Base-by-base conservation (phyloP, 2,113 vertebrate genomes). In the Rhinoderma darwinii region DNA sequence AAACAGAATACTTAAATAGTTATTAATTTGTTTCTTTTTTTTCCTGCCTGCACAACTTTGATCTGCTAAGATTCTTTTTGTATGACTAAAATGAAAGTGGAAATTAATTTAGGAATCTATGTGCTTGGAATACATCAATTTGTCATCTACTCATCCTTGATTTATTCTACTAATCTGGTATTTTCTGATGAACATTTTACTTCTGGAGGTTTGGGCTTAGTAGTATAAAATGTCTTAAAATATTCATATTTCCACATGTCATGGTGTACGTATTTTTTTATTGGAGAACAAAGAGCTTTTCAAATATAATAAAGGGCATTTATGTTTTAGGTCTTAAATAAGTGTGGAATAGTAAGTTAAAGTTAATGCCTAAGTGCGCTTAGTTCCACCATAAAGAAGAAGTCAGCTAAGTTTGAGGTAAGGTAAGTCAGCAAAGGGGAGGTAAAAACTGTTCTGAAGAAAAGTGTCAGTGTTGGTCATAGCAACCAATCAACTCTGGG, bases 1-100 rank as follows among this genome's bases (percentile, higher is more conserved):
- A 95, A 95, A 95, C 96, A 95, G 93, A 94, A 93, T 95, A 94
- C 95, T 94, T 95, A 95, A 94, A 92, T 95, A 95, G 94, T 94
- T 95, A 95, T 95, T 95, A 95, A 96, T 95, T 95, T 94, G 93
- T 93, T 93, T 92, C 89, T 92, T 88, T 91, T 89, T 78, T 39
- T 77, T 91, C 88, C 93, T 92, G 91, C 93, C 91, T 94, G 82
- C 93, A 90, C 92, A 94, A 94, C 93, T 95, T 95, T 92, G 92
- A 93, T 96, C 93, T 91, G 88, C 86, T 88, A 88, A 91, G 92
- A 93, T 91, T 92, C 91, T 89, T 82, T 87, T 87, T 70, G 88
- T 86, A 92, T 89, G 91, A 88, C 87, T 89, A 89, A 91, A 90
- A 88, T 88, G 39, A 10, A 91, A 89, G 85, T 84, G 84, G 89